phyloP scores from a whole-genome alignment of 2,113 vertebrate genomes.

The Taurulus bubalis region DNA sequence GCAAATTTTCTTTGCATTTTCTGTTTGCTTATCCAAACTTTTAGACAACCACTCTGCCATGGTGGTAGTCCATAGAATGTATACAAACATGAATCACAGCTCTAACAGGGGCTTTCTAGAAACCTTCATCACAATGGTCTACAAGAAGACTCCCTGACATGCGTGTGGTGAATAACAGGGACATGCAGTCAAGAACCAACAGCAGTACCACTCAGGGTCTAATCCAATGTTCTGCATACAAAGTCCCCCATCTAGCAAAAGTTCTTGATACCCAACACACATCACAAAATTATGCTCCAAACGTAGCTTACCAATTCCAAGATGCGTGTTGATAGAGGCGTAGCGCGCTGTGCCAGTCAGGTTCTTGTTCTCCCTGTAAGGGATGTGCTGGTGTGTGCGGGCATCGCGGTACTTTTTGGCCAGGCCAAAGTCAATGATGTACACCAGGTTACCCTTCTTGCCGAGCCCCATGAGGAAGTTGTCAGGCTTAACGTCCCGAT shows the following conservation, averaged over 20 bases:
- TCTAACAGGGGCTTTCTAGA: not conserved
- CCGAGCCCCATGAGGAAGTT: slow-evolving; percentile 98
- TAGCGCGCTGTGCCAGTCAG: slow-evolving; percentile 97
- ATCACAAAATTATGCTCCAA: not conserved
- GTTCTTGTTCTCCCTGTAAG: slow-evolving; percentile 99
- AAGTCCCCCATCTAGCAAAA: not conserved
- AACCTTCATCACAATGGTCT: not conserved
- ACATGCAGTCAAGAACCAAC: not conserved
- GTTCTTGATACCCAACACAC: not conserved
- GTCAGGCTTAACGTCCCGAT: slow-evolving; percentile 96
- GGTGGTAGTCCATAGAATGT: not conserved
- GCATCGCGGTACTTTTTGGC: slow-evolving; percentile 97
- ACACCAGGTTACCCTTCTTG: slow-evolving; percentile 98
- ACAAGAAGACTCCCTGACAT: not conserved
- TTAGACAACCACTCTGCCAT: not conserved
- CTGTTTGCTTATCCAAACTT: not conserved
- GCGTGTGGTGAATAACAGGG: not conserved
- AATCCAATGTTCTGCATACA: not conserved
- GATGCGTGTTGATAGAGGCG: slow-evolving; percentile 96
- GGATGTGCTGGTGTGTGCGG: slow-evolving; percentile 98
- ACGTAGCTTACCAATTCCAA: slow-evolving; percentile 91
- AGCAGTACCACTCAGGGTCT: not conserved
- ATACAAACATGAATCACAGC: not conserved
- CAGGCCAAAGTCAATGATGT: slow-evolving; percentile 97
- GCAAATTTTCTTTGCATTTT: not conserved